These are phyloP conservation scores for Pteronotus mesoamericanus DNA, from an alignment of 2,797 vertebrate genomes.

Conservation along the genomic window DNA sequence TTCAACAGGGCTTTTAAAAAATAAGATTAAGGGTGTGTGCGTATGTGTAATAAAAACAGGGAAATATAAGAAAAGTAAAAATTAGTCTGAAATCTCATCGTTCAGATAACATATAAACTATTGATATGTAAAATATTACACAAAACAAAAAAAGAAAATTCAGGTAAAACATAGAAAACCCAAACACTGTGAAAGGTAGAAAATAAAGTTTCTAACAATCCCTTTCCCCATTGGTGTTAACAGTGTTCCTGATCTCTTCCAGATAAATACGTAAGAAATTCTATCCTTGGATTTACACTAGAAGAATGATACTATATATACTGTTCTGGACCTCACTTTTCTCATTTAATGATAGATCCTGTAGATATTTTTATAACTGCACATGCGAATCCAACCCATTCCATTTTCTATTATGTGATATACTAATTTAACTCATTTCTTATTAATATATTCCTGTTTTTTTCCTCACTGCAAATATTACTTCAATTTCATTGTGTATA, in stretches of 20 bases:
- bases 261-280: constrained; percentile 19
- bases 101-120: neutral
- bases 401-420: neutral
- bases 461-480: constrained; percentile 7
- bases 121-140: neutral
- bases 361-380: neutral
- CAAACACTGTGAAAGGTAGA: constrained; percentile 6
- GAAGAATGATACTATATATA: neutral
- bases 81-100: constrained; percentile 3
- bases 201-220: neutral
- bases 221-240: neutral
- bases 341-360: neutral
- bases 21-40: neutral
- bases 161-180: constrained; percentile 24
- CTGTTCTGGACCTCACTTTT: neutral
- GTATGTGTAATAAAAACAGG: neutral
- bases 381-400: neutral
- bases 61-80: neutral
- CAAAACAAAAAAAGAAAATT: neutral
- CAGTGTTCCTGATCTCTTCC: neutral
- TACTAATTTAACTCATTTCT: constrained; percentile 13
- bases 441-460: neutral
- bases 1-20: constrained; percentile 27
- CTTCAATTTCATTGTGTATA: neutral
- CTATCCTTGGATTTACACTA: constrained; percentile 9